Evolutionary conservation across 2,888 invertebrate genomes (phyloP).

Genomic region (Sturmia bella): DNA sequence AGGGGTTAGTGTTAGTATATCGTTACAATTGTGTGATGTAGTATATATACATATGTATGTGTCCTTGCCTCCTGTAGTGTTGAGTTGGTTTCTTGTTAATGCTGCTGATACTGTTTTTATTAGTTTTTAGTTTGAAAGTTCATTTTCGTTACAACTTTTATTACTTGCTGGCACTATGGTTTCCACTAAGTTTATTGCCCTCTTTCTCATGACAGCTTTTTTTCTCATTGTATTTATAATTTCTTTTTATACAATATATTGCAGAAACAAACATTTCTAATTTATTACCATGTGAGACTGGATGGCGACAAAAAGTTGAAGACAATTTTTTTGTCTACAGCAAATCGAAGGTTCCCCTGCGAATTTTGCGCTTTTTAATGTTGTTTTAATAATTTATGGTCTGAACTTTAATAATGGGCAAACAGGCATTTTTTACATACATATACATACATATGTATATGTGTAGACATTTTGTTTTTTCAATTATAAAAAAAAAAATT

Average conservation of each 20-base stretch:
- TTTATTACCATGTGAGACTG: constrained; percentile 62
- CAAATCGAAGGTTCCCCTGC: not conserved
- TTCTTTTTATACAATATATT: not conserved
- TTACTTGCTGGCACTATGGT: constrained; percentile 61
- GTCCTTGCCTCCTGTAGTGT: constrained; percentile 49
- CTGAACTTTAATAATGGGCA: too few species aligned
- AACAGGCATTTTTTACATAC: too few species aligned
- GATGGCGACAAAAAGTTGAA: constrained; percentile 49
- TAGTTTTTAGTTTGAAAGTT: constrained; percentile 27
- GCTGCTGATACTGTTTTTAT: constrained; percentile 23
- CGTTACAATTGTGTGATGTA: not conserved
- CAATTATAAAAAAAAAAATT: too few species aligned
- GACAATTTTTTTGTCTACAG: constrained; percentile 28
- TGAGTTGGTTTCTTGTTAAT: constrained; percentile 16
- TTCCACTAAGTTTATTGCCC: constrained; percentile 68
- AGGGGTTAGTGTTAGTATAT: constrained; percentile 18
- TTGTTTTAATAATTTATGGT: too few species aligned
- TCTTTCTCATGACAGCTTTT: constrained; percentile 44
- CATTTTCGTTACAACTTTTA: constrained; percentile 49
- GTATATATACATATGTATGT: not conserved
- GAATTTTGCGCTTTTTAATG: not conserved
- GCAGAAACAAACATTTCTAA: constrained; percentile 52
- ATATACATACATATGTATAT: too few species aligned
- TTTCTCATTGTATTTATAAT: constrained; percentile 17
- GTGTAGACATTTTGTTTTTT: not conserved